These are phyloP conservation scores for Vanessa tameamea DNA, from an alignment of 1,140 invertebrate genomes.

Conservation along the genomic window DNA sequence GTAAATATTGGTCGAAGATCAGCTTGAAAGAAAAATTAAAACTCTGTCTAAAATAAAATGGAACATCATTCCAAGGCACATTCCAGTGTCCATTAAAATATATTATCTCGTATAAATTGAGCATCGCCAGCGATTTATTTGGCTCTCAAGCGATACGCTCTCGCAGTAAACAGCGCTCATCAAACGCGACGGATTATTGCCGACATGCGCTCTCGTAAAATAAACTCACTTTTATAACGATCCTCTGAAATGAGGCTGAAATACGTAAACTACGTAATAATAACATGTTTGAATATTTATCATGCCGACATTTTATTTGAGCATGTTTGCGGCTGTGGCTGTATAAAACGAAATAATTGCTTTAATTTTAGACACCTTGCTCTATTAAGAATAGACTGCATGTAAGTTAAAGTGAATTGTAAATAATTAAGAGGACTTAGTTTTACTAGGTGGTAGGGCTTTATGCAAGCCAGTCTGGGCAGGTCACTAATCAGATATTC, in stretches of 20 bases:
- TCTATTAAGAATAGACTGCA: too few relatives aligned
- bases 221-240: conserved; percentile 23
- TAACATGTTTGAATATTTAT: conserved; percentile 11
- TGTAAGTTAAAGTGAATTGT: too few relatives aligned
- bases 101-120: conserved; percentile 26
- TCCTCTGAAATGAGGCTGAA: background rate
- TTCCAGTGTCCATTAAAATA: conserved; percentile 29
- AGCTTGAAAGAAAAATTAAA: background rate
- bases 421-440: too few relatives aligned
- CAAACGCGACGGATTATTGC: conserved; percentile 29
- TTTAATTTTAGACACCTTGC: too few relatives aligned
- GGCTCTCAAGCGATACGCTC: conserved; percentile 15
- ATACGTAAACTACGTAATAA: conserved; percentile 3
- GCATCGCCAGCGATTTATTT: conserved; percentile 27
- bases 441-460: too few relatives aligned
- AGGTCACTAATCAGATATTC: too few relatives aligned
- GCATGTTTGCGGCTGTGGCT: too few relatives aligned
- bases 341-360: too few relatives aligned
- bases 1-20: background rate
- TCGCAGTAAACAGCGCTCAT: conserved; percentile 24
- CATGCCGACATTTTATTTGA: background rate
- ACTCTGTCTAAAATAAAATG: conserved; percentile 4
- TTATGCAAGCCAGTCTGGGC: too few relatives aligned
- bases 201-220: conserved; percentile 18
- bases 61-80: conserved; percentile 10